phyloP scores from a whole-genome alignment of 2,113 vertebrate genomes.

The Oreochromis niloticus region DNA sequence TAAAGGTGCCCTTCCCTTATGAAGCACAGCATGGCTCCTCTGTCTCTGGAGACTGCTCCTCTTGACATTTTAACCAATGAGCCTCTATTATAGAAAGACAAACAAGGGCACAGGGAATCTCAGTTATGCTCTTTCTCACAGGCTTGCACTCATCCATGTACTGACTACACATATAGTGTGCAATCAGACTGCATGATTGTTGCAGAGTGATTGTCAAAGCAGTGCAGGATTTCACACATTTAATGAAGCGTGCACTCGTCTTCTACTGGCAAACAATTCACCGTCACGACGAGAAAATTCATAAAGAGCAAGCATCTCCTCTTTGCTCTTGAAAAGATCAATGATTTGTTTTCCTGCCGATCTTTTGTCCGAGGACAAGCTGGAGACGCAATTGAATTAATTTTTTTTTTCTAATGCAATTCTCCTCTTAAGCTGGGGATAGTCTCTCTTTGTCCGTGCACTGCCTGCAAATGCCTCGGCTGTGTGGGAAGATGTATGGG shows the following conservation, averaged over 20 bases:
- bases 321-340: slow-evolving; percentile 22
- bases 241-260: neutral
- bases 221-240: neutral
- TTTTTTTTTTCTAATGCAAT: slow-evolving; percentile 12
- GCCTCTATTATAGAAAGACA: slow-evolving; percentile 7
- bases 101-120: slow-evolving; percentile 26
- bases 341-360: slow-evolving; percentile 15
- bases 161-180: neutral
- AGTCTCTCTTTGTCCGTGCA: neutral
- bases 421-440: neutral
- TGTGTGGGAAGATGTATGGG: neutral
- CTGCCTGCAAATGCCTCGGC: neutral
- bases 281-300: neutral
- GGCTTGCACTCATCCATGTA: neutral
- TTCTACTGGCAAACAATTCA: neutral
- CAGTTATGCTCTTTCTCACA: neutral
- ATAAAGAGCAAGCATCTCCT: neutral
- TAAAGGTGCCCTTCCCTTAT: slow-evolving; percentile 47
- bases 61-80: slow-evolving; percentile 54
- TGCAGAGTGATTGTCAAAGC: neutral
- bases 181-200: neutral
- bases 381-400: slow-evolving; percentile 14
- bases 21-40: neutral
- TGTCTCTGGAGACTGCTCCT: slow-evolving; percentile 28
- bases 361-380: slow-evolving; percentile 9